Percentiles rank a stretch among this genome's conserved stretches.
Evolutionary conservation across 2,113 vertebrate species (phyloP).

Genomic region (Malurus elegans): DNA sequence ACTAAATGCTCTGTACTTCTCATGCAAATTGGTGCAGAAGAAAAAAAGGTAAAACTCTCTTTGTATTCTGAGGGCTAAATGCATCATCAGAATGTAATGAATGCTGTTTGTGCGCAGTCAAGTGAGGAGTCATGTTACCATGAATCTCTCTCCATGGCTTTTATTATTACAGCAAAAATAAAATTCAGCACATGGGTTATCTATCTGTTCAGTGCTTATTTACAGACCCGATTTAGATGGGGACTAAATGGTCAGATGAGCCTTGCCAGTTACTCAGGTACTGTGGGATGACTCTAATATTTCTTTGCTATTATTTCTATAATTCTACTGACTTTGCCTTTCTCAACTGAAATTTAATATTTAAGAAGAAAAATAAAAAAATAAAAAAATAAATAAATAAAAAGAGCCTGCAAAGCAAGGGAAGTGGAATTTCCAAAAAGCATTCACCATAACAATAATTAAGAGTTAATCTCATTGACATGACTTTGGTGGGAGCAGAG

Average conservation of each 20-base stretch:
- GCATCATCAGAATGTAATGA: slow-evolving; percentile 22
- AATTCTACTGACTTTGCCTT: background rate
- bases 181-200: background rate
- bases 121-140: slow-evolving; percentile 18
- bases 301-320: background rate
- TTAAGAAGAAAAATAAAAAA: background rate
- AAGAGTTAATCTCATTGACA: background rate
- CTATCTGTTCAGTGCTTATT: background rate
- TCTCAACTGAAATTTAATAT: background rate
- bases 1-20: slow-evolving; percentile 35
- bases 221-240: background rate
- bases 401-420: background rate
- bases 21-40: slow-evolving; percentile 11
- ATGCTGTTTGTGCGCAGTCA: background rate
- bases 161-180: slow-evolving; percentile 43
- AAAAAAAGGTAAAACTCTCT: background rate
- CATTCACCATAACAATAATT: background rate
- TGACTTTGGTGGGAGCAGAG: background rate
- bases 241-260: background rate
- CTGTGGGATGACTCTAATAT: background rate
- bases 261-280: background rate
- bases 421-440: background rate
- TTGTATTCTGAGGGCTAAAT: background rate
- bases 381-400: fast-evolving
- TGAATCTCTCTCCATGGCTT: slow-evolving; percentile 9